These are phyloP conservation scores for Litocranius walleri DNA, from an alignment of 2,113 vertebrate species.

Conservation along the genomic window DNA sequence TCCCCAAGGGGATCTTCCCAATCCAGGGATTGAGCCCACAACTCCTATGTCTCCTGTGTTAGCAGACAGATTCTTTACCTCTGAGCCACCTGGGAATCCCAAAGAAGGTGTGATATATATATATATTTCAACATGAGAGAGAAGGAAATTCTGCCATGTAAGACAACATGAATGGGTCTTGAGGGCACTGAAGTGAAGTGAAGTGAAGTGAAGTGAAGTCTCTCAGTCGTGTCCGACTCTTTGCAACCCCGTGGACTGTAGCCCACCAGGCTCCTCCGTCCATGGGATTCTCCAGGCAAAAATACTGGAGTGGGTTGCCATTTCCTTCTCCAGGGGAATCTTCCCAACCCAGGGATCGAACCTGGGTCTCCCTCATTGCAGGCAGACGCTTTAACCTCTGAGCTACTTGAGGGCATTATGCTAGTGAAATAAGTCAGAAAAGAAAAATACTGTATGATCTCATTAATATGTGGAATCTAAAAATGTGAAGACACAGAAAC, in stretches of 20 bases:
- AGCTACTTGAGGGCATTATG: neutral
- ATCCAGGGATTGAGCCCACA: neutral
- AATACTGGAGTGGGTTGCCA: no score
- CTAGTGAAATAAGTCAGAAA: neutral
- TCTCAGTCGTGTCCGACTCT: no score
- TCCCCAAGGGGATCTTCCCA: neutral
- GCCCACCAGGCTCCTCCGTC: no score
- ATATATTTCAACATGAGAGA: neutral
- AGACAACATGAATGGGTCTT: neutral
- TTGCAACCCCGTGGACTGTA: no score
- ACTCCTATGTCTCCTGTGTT: neutral
- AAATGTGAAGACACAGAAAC: neutral
- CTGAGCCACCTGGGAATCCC: neutral
- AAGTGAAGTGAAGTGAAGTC: no score
- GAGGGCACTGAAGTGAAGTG: neutral
- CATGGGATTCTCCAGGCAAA: no score
- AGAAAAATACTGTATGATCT: neutral
- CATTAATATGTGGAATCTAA: neutral
- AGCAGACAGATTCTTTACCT: neutral
- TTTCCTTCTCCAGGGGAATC: no score
- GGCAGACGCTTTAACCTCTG: no score
- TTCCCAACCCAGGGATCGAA: no score
- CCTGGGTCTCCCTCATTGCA: no score
- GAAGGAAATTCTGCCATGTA: neutral
- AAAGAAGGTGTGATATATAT: neutral